These are phyloP conservation scores for Cygnus atratus DNA, from an alignment of 2,113 vertebrate genomes.

Conservation along the genomic window DNA sequence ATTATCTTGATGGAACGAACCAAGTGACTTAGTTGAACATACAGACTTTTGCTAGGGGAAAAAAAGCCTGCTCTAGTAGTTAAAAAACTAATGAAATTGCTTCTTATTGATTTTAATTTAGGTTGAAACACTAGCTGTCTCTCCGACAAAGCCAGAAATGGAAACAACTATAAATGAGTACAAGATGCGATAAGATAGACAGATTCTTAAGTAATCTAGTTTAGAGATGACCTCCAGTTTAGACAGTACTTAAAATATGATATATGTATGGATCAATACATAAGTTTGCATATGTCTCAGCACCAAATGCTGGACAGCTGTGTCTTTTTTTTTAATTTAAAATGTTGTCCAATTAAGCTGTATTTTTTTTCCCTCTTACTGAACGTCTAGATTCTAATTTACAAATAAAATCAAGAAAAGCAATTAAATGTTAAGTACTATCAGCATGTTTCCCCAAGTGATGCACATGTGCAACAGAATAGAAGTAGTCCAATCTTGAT, in stretches of 20 bases:
- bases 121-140: conserved; percentile 67
- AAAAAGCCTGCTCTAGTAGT: conserved; percentile 41
- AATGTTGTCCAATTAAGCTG: conserved; percentile 68
- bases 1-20: conserved; percentile 25
- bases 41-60: conserved; percentile 20
- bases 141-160: conserved; percentile 66
- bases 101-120: conserved; percentile 81
- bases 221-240: conserved; percentile 29
- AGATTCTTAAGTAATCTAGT: conserved; percentile 42
- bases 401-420: conserved; percentile 78
- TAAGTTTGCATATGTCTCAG: background rate
- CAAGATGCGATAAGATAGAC: conserved; percentile 60
- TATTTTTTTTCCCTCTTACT: conserved; percentile 42
- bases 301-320: conserved; percentile 18
- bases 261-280: conserved; percentile 15
- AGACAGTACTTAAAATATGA: conserved; percentile 24
- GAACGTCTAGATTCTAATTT: conserved; percentile 75
- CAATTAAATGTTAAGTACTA: conserved; percentile 73
- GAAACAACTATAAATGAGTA: conserved; percentile 53
- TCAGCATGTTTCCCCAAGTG: conserved; percentile 68
- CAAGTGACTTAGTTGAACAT: conserved; percentile 34
- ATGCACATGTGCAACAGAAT: conserved; percentile 52
- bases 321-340: conserved; percentile 25
- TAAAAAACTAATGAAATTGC: conserved; percentile 79
- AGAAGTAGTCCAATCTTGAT: conserved; percentile 67